Conservation (phyloP, 1,140 invertebrate genomes). For the Tetramorium alpestre region DNA sequence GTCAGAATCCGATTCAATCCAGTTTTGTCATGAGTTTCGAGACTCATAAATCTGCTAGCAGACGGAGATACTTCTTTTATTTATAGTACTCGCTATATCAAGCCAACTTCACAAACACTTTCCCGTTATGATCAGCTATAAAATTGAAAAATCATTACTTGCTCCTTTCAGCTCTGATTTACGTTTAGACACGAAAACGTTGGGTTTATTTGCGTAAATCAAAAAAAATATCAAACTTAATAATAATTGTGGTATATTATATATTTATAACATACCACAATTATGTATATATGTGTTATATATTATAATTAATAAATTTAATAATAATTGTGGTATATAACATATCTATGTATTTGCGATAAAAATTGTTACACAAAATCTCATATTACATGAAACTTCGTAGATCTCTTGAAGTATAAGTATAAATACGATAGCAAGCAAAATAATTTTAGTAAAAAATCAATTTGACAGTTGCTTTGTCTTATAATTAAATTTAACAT, state of each 20-base stretch:
- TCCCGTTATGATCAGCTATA: not conserved
- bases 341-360: too few relatives aligned
- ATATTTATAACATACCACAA: too few relatives aligned
- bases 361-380: too few relatives aligned
- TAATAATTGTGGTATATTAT: not conserved
- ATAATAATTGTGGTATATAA: not conserved
- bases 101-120: not conserved
- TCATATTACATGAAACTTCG: not conserved
- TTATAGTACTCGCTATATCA: not conserved
- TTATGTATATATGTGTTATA: too few relatives aligned
- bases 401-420: too few relatives aligned
- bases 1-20: conserved; percentile 13
- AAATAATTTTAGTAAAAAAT: not conserved
- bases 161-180: not conserved
- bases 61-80: conserved; percentile 22
- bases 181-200: not conserved
- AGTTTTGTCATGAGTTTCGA: conserved; percentile 18
- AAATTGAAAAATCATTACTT: conserved; percentile 12
- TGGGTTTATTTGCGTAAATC: not conserved
- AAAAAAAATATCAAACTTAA: not conserved
- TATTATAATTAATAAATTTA: too few relatives aligned
- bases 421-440: too few relatives aligned
- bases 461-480: not conserved
- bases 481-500: not conserved
- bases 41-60: not conserved